phyloP scores from a whole-genome alignment of 2,797 vertebrate species.

The Eulemur albifrons region DNA sequence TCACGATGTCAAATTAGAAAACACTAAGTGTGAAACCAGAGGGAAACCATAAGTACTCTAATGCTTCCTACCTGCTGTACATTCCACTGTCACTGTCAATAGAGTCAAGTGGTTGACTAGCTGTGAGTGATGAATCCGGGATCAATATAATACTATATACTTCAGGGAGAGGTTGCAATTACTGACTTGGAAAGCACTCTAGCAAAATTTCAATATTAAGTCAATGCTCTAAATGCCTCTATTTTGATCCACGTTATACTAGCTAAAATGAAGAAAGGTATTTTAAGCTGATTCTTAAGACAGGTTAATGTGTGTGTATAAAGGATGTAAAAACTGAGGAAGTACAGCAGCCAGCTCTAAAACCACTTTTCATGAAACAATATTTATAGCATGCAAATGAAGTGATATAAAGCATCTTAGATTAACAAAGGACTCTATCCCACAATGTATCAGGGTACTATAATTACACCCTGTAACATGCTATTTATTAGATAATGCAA shows the following conservation, averaged over 20 bases:
- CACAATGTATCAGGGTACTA: not conserved
- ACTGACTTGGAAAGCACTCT: slow-evolving; percentile 77
- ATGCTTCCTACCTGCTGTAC: slow-evolving; percentile 66
- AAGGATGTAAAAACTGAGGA: slow-evolving; percentile 64
- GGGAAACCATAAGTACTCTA: slow-evolving; percentile 44
- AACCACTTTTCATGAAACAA: not conserved
- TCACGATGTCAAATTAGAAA: slow-evolving; percentile 27
- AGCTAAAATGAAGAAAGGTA: slow-evolving; percentile 70
- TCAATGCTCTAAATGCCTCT: slow-evolving; percentile 81
- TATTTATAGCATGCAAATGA: slow-evolving; percentile 71
- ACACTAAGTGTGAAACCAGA: slow-evolving; percentile 67
- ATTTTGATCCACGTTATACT: slow-evolving; percentile 68
- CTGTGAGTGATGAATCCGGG: slow-evolving; percentile 61
- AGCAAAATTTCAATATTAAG: slow-evolving; percentile 80
- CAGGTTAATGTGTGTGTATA: slow-evolving; percentile 67
- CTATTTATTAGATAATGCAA: slow-evolving; percentile 15
- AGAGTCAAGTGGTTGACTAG: slow-evolving; percentile 71
- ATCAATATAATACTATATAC: slow-evolving; percentile 81
- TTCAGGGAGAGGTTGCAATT: slow-evolving; percentile 80
- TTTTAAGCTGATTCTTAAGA: slow-evolving; percentile 73
- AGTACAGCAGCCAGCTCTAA: slow-evolving; percentile 20
- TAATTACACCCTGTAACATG: slow-evolving; percentile 50
- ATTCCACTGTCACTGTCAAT: slow-evolving; percentile 62
- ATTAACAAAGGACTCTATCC: slow-evolving; percentile 32
- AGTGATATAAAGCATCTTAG: slow-evolving; percentile 39